These are phyloP conservation scores for Xiphophorus maculatus DNA, from an alignment of 2,113 vertebrate genomes.

Conservation along the genomic window DNA sequence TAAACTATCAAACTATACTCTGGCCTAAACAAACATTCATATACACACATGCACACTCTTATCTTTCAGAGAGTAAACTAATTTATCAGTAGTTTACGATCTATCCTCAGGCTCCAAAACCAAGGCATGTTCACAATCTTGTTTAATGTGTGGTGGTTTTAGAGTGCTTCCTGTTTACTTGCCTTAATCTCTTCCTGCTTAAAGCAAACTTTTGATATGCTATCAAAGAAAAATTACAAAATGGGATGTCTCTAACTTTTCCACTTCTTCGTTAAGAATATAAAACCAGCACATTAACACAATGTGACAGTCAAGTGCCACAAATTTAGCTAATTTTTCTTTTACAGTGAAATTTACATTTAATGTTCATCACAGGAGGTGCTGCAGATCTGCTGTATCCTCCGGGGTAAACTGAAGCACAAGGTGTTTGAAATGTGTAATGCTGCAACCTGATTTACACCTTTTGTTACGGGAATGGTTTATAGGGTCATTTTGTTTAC, in stretches of 20 bases:
- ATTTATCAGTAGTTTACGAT: neutral
- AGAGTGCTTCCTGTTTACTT: neutral
- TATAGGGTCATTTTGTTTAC: conserved; percentile 43
- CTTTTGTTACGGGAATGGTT: conserved; percentile 45
- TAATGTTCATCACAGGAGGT: conserved; percentile 25
- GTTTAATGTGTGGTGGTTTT: neutral
- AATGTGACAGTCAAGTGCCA: conserved; percentile 9
- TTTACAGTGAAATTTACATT: conserved; percentile 5
- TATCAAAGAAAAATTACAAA: neutral
- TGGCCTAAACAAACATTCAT: neutral
- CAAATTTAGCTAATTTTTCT: conserved; percentile 22
- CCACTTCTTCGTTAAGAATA: neutral
- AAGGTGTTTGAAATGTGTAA: conserved; percentile 64
- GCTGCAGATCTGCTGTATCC: conserved; percentile 10
- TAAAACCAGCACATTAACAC: neutral
- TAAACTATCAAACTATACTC: neutral
- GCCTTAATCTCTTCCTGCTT: neutral
- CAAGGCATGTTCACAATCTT: neutral
- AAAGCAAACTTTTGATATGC: neutral
- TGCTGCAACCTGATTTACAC: conserved; percentile 33
- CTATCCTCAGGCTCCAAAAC: neutral
- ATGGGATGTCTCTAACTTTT: neutral
- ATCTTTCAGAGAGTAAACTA: neutral
- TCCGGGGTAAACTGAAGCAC: conserved; percentile 48
- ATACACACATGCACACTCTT: neutral